Evolutionary conservation across 2,797 vertebrate species (phyloP), one percentile per base, ranked within the genome.

Genomic region (Sebastes minor): DNA sequence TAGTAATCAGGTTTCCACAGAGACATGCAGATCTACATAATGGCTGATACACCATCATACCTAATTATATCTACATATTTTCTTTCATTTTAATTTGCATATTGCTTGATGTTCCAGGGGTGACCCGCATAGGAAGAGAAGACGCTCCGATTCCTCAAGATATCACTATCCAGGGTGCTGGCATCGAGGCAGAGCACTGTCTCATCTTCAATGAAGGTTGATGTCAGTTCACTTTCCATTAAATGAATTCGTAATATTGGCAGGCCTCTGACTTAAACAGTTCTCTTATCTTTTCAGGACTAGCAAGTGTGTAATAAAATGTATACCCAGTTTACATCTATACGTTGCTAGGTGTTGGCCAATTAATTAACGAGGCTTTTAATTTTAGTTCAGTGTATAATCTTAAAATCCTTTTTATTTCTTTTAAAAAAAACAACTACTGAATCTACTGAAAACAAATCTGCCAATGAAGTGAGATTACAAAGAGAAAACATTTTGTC

Each of bases 101-200:
- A 7, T 74, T 52, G 33, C 14, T 86, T 70, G 5, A 13, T 78
- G 18, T 82, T 83, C 10, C 85, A 97, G 96, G 96, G 4, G 88
- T 95, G 68, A 97, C 96, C 1, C 94, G 93, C 65, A 96, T 97
- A 18, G 96, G 96, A 1, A 88, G 94, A 25, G 95, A 96, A 32
- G 96, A 96, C 35, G 96, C 96, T 22, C 90, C 85, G 3, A 14
- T 95, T 73, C 94, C 95, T 52, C 96, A 96, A 80, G 96, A 97
- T 72, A 96, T 97, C 79, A 94, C 87, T 3, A 88, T 97, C 55
- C 92, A 96, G 67, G 96, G 96, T 8, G 85, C 92, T 0, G 96
- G 95, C 18, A 91, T 96, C 11, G 95, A 95, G 71, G 95, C 95
- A 2, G 95, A 96, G 76, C 96, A 97, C 82, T 97, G 96, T 61